phyloP scores from a whole-genome alignment of 1,140 invertebrate genomes.

The Drosophila auraria region DNA sequence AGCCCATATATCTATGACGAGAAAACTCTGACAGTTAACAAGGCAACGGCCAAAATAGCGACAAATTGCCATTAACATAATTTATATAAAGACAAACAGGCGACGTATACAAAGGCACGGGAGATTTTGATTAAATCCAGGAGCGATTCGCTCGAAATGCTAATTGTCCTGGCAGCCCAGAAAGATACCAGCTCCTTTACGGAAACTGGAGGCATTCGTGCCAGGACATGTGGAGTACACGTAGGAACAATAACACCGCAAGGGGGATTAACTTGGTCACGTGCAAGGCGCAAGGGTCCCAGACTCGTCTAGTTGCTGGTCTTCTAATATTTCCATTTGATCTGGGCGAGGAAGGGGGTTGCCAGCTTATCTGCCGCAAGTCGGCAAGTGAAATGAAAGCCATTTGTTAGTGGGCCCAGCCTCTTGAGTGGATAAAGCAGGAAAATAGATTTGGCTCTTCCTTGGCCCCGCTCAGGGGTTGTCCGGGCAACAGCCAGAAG shows the following conservation, averaged over 20 bases:
- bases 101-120: constrained; percentile 31
- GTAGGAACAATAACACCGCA: constrained; percentile 32
- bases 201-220: constrained; percentile 10
- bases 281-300: constrained; percentile 44
- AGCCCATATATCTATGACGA: constrained; percentile 22
- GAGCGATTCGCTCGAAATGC: constrained; percentile 23
- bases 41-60: constrained; percentile 27
- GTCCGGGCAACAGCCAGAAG: constrained; percentile 39
- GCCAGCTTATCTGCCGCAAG: constrained; percentile 71
- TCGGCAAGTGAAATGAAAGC: constrained; percentile 55
- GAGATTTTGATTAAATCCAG: constrained; percentile 49
- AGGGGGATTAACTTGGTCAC: constrained; percentile 70
- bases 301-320: constrained; percentile 41
- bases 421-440: constrained; percentile 33
- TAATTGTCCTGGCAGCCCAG: constrained; percentile 61
- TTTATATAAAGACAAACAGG: constrained; percentile 55
- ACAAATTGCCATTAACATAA: constrained; percentile 77
- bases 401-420: constrained; percentile 56
- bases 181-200: constrained; percentile 32
- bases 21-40: constrained; percentile 43
- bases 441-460: constrained; percentile 53
- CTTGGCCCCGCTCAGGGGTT: constrained; percentile 24
- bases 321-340: constrained; percentile 63
- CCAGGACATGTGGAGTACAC: constrained; percentile 27
- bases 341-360: constrained; percentile 28